Evolutionary conservation across 2,888 invertebrate species (phyloP), one percentile per base, ranked within the genome.

Genomic region (Sipunculus nudus): DNA sequence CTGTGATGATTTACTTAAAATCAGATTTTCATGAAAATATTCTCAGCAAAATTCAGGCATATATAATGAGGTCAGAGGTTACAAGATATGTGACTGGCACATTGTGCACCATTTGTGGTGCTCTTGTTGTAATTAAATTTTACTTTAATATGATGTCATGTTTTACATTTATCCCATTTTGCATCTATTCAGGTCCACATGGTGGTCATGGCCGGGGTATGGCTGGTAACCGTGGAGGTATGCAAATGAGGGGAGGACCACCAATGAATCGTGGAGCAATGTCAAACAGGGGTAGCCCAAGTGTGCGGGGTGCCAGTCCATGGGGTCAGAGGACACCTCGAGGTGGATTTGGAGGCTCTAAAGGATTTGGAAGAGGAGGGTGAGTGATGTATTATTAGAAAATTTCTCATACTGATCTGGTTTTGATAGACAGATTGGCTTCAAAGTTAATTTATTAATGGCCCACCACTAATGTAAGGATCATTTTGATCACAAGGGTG

Each of bases 231-330:
- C 16, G 25, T 4, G 31, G 19, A 2, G 35, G 49, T 10, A 38
- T 32, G 25, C 32, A 32, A 25, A 32, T 32, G 4, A 38, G 49
- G 3, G 49, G 49, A 8, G 39, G 40, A 40, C 39, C 39, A 6
- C 21, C 39, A n/a, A 38, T 52, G 52, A 35, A 40, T 16, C 48
- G 48, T 8, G 48, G 48, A 10, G 48, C 35, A 10, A 40, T 25
- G 26, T 26, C 28, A 26, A 26, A 25, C 39, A 39, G 28, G 39
- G 52, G 52, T 28, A 52, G 35, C 39, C 52, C 31, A 28, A 21
- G 19, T 28, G 25, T 52, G 25, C 38, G 40, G 39, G 52, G 52
- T 8, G 39, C 38, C 39, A 52, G 52, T 25, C 52, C 52, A 1
- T 52, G 52, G 52, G 39, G 40, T 26, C 28, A 28, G 39, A 16